Evolutionary conservation across 1,140 invertebrate species (phyloP), one percentile per base, ranked within the genome.

Genomic region (Rhopalosiphum maidis): DNA sequence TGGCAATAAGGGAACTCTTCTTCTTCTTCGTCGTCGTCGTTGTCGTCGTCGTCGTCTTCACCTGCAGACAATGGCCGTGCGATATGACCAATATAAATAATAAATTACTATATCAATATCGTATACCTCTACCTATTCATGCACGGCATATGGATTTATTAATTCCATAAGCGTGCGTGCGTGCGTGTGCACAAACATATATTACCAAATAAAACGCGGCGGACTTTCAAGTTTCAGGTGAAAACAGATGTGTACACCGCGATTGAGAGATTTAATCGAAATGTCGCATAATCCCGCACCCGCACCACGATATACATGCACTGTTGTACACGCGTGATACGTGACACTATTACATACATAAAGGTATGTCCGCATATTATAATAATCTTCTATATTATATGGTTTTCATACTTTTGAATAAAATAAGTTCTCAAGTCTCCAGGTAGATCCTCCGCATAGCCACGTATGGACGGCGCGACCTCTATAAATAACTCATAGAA

Each of bases 11-110:
- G 48, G 48, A 54, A 51, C 41, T 89, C 54, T 89, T 89, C 87
- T 54, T 88, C n/a, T 89, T 18, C n/a, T n/a, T n/a, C n/a, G n/a
- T n/a, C n/a, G 2, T 37, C 37, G 37, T 37, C 37, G 37, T 37
- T 2, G 37, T 37, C 41, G 41, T 41, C 41, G 22, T 68, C 30
- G 3, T n/a, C 37, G 41, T 43, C 43, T 18, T 30, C 9, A 18
- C 25, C 48, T 41, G 41, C 41, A 89, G 35, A 89, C 88, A 89
- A 89, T 89, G 51, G 88, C 22, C 22, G 23, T 11, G 41, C 87
- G 88, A 89, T 89, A 89, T 89, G 51, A 55, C 88, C 35, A 89
- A 89, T 55, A 89, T 46, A 43, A 77, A 77, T 77, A 77, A 77
- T 54, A 87, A 87, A 51, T 87, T 87, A 87, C 86, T 87, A 51